A percentile compares a stretch with the other conserved stretches of the same genome.
phyloP scores from a whole-genome alignment of 2,888 invertebrate genomes.

The Siphlonurus alternatus region DNA sequence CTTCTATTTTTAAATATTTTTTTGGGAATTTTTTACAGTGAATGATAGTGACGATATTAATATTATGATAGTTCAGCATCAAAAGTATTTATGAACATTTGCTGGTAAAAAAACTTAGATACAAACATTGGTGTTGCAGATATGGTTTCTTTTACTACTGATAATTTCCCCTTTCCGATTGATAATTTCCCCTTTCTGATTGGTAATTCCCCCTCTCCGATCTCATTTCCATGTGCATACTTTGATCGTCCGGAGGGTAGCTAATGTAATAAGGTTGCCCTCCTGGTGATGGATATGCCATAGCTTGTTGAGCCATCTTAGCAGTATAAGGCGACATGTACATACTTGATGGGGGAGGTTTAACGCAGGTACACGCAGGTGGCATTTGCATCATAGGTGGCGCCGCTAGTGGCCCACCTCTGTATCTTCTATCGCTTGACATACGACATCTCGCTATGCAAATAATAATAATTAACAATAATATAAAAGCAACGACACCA shows the following conservation, averaged over 20 bases:
- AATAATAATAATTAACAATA: constrained; percentile 72
- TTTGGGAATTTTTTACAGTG: too few species aligned
- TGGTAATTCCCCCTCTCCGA: not conserved
- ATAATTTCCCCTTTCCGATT: too few species aligned
- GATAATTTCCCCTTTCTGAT: not conserved
- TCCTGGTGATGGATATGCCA: not conserved
- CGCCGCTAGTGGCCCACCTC: constrained; percentile 44
- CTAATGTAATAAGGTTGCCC: not conserved
- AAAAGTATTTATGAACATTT: too few species aligned
- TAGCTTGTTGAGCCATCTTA: not conserved
- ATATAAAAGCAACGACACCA: constrained; percentile 80
- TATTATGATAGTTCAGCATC: too few species aligned
- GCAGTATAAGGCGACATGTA: not conserved
- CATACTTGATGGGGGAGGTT: constrained; percentile 24
- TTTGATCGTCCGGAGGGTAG: not conserved
- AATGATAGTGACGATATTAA: too few species aligned
- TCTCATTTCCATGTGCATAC: not conserved
- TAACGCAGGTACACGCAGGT: constrained; percentile 35
- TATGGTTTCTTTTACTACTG: too few species aligned
- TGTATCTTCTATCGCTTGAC: constrained; percentile 39
- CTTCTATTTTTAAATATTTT: too few species aligned
- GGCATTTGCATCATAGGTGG: constrained; percentile 19
- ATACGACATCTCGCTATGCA: constrained; percentile 67
- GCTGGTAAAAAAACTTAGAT: too few species aligned
- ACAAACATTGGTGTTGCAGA: too few species aligned